Evolutionary conservation across 2,888 invertebrate species (phyloP).

Genomic region (Microctonus brassicae): DNA sequence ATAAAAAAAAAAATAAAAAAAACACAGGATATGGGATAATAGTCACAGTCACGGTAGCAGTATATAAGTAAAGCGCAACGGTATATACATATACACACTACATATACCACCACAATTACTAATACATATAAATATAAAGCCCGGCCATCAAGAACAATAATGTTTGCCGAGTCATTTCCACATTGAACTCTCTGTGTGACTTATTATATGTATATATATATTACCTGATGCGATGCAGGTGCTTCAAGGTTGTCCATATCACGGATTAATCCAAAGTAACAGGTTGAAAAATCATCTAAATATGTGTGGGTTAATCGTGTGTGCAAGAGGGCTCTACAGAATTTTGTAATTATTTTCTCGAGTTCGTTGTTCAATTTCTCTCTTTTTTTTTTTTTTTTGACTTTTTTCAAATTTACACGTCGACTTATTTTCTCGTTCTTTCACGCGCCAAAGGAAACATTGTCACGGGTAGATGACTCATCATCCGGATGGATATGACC

Average conservation of each 20-base stretch:
- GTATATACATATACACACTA: background rate
- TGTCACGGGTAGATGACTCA: slow-evolving; percentile 22
- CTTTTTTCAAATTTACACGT: no score
- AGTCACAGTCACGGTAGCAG: slow-evolving; percentile 17
- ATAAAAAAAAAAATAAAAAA: background rate
- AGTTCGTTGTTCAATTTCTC: background rate
- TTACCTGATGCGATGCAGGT: slow-evolving; percentile 14
- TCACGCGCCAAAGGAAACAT: slow-evolving; percentile 16
- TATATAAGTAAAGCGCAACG: background rate
- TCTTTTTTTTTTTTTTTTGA: background rate
- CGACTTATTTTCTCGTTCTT: background rate
- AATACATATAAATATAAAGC: background rate
- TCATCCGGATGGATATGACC: slow-evolving; percentile 17
- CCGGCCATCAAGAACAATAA: slow-evolving; percentile 16
- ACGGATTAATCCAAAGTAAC: slow-evolving; percentile 1
- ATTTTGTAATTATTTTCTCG: background rate
- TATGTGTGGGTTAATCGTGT: background rate
- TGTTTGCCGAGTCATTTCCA: slow-evolving; percentile 24
- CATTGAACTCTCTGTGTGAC: background rate
- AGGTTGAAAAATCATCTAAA: background rate
- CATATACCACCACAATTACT: background rate
- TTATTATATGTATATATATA: background rate
- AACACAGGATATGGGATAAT: background rate
- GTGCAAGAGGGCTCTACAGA: no score
- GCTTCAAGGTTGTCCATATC: background rate